These are phyloP conservation scores for Propithecus perrieri DNA, from an alignment of 2,797 vertebrate species.

Conservation along the genomic window DNA sequence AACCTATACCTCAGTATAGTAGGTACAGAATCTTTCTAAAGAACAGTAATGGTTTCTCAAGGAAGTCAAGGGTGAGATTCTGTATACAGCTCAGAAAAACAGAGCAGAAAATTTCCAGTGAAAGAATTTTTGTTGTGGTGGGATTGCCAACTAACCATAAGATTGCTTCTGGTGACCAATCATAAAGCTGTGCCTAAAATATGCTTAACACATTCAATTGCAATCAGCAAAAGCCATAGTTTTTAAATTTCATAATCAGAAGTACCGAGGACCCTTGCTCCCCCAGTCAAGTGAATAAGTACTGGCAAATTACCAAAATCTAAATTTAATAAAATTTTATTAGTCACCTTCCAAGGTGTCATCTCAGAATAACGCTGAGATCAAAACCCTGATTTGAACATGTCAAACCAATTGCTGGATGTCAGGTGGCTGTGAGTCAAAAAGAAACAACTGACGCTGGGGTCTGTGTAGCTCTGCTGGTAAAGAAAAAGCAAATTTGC, in stretches of 20 bases:
- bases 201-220: conserved; percentile 41
- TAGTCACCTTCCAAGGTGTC: conserved; percentile 51
- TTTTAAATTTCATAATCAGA: conserved; percentile 51
- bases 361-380: conserved; percentile 44
- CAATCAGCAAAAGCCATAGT: background rate
- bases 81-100: background rate
- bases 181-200: conserved; percentile 52
- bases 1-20: background rate
- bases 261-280: conserved; percentile 42
- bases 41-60: background rate
- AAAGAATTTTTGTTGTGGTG: conserved; percentile 31
- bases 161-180: conserved; percentile 19
- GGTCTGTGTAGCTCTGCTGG: background rate
- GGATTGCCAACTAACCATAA: background rate
- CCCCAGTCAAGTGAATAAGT: conserved; percentile 58
- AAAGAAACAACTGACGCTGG: background rate
- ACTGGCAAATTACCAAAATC: conserved; percentile 71
- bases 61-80: background rate
- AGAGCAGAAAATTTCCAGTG: background rate
- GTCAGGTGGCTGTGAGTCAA: conserved; percentile 43
- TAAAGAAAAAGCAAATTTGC: conserved; percentile 12
- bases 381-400: conserved; percentile 62
- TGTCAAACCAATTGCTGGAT: conserved; percentile 42
- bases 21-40: background rate
- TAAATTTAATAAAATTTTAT: conserved; percentile 66